Evolutionary conservation across 1,140 invertebrate species (phyloP), one percentile per base, ranked within the genome.

Genomic region (Euwallacea similis): DNA sequence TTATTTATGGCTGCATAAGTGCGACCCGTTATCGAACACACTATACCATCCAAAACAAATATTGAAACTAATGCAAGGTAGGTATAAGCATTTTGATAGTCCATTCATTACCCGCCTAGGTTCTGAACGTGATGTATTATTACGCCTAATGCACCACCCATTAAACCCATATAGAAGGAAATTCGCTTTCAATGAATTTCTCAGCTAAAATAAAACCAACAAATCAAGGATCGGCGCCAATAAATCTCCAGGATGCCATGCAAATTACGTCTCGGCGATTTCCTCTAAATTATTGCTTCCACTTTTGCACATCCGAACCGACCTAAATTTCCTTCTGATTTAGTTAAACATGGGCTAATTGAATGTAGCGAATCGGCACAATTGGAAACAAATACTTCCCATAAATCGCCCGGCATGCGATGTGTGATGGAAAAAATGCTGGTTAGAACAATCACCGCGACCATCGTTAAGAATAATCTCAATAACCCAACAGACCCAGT

Each of bases 301-400:
- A 66, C 65, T 66, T 66, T 58, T 66, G 65, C 43, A 42, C 65
- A 66, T 66, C 47, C 54, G 62, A 66, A 58, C 53, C 53, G 53
- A 56, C 65, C 65, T 66, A 66, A 66, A 66, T 66, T 66, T 66
- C 58, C 65, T 66, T 66, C 65, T 66, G 65, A 66, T 66, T 66
- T 66, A 66, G 65, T 66, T 66, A 56, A 66, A 66, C 53, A 53
- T 42, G 54, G 58, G 42, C 53, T 66, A 66, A 66, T 66, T 66
- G 65, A 66, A 66, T 66, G 65, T 66, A 56, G 53, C 58, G 53
- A 66, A 65, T 65, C 46, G 46, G 41, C 42, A 44, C 54, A 42
- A 13, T 44, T 16, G 41, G 7, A 66, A 66, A 66, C 58, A 66
- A 66, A 33, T 33, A 33, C 21, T 33, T 33, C 21, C 21, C 21